Evolutionary conservation across 1,140 invertebrate species (phyloP), one percentile per base, ranked within the genome.

Genomic region (Monochamus saltuarius): DNA sequence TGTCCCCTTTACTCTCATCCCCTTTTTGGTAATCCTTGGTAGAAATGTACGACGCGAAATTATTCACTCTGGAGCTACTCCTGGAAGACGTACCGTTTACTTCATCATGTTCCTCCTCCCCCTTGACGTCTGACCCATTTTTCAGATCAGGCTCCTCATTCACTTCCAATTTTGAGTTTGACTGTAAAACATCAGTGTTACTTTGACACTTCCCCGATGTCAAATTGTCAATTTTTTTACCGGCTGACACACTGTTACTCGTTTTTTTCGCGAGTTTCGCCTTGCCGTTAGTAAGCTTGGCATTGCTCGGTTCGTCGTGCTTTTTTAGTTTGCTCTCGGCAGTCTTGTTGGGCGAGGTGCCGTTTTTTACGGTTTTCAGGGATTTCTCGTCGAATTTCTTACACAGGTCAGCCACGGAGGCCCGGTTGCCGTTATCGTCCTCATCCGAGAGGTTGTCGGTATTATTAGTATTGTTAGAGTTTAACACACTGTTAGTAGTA

Each of bases 31-130:
- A 61, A 56, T 70, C 64, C 40, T 71, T 73, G 37, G 81, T 77
- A 59, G 82, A 81, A 65, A 84, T 84, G 63, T 82, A 84, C 4
- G 81, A 83, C 50, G 82, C 81, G 60, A 83, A 83, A 67, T 83
- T 81, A 47, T 73, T 74, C 11, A 70, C 68, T 14, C 70, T 65
- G 29, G 67, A 58, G 39, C 47, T 55, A 17, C 54, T 55, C 34
- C 46, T 62, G 8, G 58, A 47, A 1, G 22, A 35, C 22, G 22
- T 34, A 16, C 35, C 35, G 19, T 49, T 14, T 16, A 52, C 42
- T 29, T 64, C 45, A 7, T 40, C 52, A 19, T 35, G 34, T 2
- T 59, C 38, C 50, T 54, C 59, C n/a, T 56, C 50, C 35, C 62
- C 65, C 2, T 61, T 56, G 49, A 55, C 59, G 16, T 69, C 50